Percentiles rank a stretch among this genome's conserved stretches.
Evolutionary conservation across 2,797 vertebrate genomes (phyloP).

Genomic region (Phataginus tricuspis): DNA sequence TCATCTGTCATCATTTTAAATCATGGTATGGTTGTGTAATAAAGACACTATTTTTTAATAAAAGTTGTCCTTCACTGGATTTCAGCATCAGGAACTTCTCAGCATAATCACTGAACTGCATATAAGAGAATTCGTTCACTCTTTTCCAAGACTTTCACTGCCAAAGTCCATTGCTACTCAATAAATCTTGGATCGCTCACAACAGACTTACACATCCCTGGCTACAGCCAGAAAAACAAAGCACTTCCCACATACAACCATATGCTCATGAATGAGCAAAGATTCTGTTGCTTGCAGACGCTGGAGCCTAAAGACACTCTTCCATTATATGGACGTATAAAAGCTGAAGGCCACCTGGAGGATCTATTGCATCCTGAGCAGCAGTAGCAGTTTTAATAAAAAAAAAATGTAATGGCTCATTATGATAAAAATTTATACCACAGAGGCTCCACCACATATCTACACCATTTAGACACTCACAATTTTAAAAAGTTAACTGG

Average conservation of each 20-base stretch:
- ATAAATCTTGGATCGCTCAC: neutral
- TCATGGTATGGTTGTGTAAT: neutral
- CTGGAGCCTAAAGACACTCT: neutral
- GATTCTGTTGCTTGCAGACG: neutral
- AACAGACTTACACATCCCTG: neutral
- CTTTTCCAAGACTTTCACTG: neutral
- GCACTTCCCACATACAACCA: neutral
- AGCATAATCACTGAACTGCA: neutral
- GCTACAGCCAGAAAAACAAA: neutral
- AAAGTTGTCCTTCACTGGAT: neutral
- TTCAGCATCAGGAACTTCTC: constrained; percentile 14
- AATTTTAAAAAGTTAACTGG: neutral
- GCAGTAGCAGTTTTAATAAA: constrained; percentile 44
- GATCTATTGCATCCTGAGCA: neutral
- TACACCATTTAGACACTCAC: neutral
- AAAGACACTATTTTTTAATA: constrained; percentile 36
- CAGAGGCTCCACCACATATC: neutral
- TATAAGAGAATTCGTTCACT: neutral
- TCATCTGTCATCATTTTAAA: neutral
- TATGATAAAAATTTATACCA: constrained; percentile 4
- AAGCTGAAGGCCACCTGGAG: constrained; percentile 29
- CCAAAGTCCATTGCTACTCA: neutral
- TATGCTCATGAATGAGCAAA: neutral
- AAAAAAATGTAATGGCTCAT: constrained; percentile 27
- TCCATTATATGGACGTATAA: neutral